A percentile compares a stretch with the other conserved stretches of the same genome.
These are phyloP conservation scores for Nycticebus coucang DNA, from an alignment of 2,113 vertebrate species.

Conservation along the genomic window DNA sequence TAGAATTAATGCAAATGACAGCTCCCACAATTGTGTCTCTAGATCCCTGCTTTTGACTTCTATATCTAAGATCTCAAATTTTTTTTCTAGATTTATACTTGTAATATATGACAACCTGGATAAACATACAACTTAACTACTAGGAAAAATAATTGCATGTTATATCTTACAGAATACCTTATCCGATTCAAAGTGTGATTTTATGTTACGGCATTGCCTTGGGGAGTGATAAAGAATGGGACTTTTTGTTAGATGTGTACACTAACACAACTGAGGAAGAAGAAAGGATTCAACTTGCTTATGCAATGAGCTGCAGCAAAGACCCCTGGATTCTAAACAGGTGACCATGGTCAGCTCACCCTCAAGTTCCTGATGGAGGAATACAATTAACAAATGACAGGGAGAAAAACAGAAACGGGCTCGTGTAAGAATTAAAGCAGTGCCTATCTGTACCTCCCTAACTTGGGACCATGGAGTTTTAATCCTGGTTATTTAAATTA, in stretches of 20 bases:
- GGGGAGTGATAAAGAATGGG: constrained; percentile 87
- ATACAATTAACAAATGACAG: neutral
- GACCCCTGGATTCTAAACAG: constrained; percentile 87
- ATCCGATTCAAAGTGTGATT: constrained; percentile 77
- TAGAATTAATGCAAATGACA: neutral
- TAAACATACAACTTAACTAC: neutral
- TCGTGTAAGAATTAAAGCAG: neutral
- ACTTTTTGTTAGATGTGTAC: constrained; percentile 84
- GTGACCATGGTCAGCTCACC: constrained; percentile 76
- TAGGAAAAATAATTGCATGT: neutral
- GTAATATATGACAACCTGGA: neutral
- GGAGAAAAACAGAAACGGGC: neutral
- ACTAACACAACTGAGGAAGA: constrained; percentile 46
- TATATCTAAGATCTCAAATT: neutral
- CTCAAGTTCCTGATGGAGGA: neutral
- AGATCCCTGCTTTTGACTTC: constrained; percentile 4
- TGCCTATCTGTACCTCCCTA: neutral
- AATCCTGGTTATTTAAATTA: neutral
- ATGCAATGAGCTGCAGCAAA: constrained; percentile 85
- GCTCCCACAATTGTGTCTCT: neutral
- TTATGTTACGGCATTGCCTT: constrained; percentile 85
- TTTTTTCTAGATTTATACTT: constrained; percentile 18
- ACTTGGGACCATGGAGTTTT: neutral
- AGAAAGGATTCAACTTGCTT: constrained; percentile 59
- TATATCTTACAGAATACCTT: constrained; percentile 84